These are phyloP conservation scores for Paratrypauchen microcephalus DNA, from an alignment of 2,797 vertebrate genomes.

Conservation along the genomic window DNA sequence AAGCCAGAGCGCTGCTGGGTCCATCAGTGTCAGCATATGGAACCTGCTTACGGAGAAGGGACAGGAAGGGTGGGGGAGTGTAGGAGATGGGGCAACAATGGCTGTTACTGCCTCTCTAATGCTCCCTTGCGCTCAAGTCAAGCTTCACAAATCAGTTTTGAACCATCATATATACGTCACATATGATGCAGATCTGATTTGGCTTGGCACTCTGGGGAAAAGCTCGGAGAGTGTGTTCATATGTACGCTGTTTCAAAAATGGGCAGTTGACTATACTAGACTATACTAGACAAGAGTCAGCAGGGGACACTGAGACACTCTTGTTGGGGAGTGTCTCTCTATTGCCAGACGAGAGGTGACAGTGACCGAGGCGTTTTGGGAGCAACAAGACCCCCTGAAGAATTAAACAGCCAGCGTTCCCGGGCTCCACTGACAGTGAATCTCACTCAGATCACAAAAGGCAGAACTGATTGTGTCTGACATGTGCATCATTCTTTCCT, in stretches of 20 bases:
- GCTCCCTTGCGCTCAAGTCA: conserved; percentile 42
- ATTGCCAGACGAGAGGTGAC: conserved; percentile 59
- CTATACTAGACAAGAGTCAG: conserved; percentile 31
- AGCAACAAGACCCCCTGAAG: conserved; percentile 63
- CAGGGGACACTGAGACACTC: conserved; percentile 35
- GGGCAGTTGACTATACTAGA: conserved; percentile 34
- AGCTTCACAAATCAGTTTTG: conserved; percentile 62
- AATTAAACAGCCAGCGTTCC: conserved; percentile 67
- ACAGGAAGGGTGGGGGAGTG: background rate
- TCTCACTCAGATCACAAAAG: conserved; percentile 72
- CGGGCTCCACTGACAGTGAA: conserved; percentile 66
- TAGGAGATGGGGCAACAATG: conserved; percentile 12
- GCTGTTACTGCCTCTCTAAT: background rate
- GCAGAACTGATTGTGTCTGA: conserved; percentile 71
- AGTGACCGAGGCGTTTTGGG: conserved; percentile 59
- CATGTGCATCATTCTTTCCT: conserved; percentile 67
- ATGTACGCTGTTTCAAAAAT: conserved; percentile 37
- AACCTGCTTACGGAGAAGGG: conserved; percentile 16
- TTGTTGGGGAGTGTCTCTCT: conserved; percentile 54
- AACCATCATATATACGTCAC: conserved; percentile 59
- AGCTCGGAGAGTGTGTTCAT: conserved; percentile 52
- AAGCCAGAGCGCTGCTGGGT: conserved; percentile 32
- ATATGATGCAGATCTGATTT: conserved; percentile 62
- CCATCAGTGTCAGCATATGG: conserved; percentile 20
- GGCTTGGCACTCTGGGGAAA: conserved; percentile 57